These are phyloP conservation scores for Anomalospiza imberbis DNA, from an alignment of 2,797 vertebrate genomes.

Conservation along the genomic window DNA sequence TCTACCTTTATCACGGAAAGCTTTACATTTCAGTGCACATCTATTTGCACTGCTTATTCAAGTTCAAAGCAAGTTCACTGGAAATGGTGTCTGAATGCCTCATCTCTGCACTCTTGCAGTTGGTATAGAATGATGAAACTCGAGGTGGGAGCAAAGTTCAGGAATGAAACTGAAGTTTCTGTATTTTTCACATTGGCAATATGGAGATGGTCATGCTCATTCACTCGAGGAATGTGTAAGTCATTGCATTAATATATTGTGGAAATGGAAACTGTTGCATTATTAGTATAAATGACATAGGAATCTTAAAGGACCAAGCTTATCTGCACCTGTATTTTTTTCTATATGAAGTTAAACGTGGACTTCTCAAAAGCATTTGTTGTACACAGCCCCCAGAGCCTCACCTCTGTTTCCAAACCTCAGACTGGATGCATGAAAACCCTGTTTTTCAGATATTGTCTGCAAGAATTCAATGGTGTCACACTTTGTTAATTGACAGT, in stretches of 20 bases:
- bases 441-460: not conserved
- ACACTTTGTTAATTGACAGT: not conserved
- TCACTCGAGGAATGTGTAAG: not conserved
- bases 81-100: not conserved
- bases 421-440: not conserved
- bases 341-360: not conserved
- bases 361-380: not conserved
- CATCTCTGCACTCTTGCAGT: not conserved
- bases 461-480: not conserved
- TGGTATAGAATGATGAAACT: not conserved
- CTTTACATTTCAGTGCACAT: not conserved
- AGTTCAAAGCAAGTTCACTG: not conserved
- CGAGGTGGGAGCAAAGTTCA: not conserved
- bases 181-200: not conserved
- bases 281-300: not conserved
- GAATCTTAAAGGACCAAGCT: not conserved
- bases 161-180: not conserved
- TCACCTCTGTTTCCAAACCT: not conserved
- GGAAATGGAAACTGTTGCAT: not conserved
- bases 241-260: not conserved
- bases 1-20: not conserved
- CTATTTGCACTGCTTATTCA: not conserved
- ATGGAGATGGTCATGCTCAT: rapidly evolving
- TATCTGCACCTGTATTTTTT: not conserved
- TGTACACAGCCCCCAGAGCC: not conserved